These are phyloP conservation scores for Tiphia femorata DNA, from an alignment of 2,888 invertebrate genomes.

Conservation along the genomic window DNA sequence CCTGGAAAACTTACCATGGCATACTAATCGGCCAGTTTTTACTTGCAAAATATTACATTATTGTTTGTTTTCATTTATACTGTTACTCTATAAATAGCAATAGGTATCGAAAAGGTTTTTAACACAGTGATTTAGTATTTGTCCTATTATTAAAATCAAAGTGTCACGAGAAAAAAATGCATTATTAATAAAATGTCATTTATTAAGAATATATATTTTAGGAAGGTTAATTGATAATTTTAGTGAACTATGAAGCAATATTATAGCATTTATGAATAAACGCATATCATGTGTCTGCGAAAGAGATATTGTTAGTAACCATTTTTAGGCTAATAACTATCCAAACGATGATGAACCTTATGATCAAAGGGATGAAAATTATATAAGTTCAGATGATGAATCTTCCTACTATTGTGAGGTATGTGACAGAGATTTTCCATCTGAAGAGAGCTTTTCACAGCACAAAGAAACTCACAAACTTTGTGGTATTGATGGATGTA, in stretches of 20 bases:
- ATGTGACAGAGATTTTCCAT: conserved; percentile 84
- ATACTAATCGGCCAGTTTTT: too few relatives aligned
- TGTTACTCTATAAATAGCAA: too few relatives aligned
- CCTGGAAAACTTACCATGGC: too few relatives aligned
- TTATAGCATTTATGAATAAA: too few relatives aligned
- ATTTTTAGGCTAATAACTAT: conserved; percentile 59
- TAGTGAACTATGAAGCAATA: too few relatives aligned
- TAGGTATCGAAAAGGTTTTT: too few relatives aligned
- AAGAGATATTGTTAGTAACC: conserved; percentile 35
- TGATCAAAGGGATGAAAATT: conserved; percentile 52
- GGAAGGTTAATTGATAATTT: too few relatives aligned
- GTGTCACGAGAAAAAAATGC: too few relatives aligned
- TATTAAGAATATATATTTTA: neutral
- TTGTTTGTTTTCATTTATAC: too few relatives aligned
- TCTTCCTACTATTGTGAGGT: conserved; percentile 77
- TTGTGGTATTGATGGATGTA: conserved; percentile 86
- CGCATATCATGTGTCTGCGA: neutral
- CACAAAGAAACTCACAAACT: conserved; percentile 83
- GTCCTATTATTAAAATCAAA: too few relatives aligned
- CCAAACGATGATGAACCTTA: conserved; percentile 44
- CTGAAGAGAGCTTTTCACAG: conserved; percentile 72
- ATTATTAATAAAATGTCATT: neutral
- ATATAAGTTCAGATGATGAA: conserved; percentile 41
- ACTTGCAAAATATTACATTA: too few relatives aligned
- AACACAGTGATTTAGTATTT: too few relatives aligned